Conservation (phyloP, 2,113 vertebrate species). For the Gracilinanus agilis region DNA sequence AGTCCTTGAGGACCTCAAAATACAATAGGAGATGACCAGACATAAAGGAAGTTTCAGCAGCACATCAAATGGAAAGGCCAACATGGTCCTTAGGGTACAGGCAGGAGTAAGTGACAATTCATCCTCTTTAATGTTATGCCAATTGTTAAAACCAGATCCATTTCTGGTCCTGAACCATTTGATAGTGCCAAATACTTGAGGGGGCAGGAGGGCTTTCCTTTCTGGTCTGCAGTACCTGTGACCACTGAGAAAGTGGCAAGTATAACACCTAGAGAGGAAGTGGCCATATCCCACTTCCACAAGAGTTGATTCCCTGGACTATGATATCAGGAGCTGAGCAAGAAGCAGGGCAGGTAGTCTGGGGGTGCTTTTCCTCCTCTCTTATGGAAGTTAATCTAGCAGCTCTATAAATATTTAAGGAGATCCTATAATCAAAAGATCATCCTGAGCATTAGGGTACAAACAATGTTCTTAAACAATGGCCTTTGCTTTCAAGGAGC, state of each 20-base stretch:
- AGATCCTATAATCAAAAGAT: neutral
- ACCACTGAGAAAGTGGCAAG: neutral
- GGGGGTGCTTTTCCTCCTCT: neutral
- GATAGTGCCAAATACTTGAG: neutral
- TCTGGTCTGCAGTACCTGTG: neutral
- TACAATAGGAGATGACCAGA: neutral
- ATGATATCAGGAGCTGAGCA: neutral
- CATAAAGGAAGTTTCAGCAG: neutral
- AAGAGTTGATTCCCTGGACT: neutral
- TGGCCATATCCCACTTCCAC: neutral
- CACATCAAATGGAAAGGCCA: neutral
- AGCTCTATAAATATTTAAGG: neutral
- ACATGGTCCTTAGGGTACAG: neutral
- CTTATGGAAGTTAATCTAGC: neutral
- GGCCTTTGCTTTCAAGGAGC: neutral
- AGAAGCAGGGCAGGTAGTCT: neutral
- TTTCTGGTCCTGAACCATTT: neutral
- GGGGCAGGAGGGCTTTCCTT: neutral
- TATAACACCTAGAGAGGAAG: neutral
- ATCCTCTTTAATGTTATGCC: neutral
- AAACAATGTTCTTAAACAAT: neutral
- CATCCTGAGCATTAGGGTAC: neutral
- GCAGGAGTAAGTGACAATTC: neutral
- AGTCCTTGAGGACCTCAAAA: neutral
- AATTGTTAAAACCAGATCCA: neutral